Conservation (phyloP, 2,797 vertebrate genomes). For the Amniataba percoides region DNA sequence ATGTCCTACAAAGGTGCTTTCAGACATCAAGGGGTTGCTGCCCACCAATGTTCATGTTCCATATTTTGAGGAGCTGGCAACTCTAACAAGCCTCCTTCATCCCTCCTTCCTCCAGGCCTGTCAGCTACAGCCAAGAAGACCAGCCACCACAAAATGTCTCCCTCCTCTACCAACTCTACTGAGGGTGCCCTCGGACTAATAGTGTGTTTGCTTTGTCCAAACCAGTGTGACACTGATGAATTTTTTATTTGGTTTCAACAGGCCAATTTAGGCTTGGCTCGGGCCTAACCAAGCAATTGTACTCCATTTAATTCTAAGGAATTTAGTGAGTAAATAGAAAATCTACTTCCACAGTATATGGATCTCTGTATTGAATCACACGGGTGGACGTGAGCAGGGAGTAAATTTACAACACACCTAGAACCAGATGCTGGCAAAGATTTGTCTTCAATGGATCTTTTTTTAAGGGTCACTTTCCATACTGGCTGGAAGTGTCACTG, state of each 20-base stretch:
- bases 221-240: slow-evolving; percentile 12
- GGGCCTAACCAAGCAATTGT: background rate
- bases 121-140: background rate
- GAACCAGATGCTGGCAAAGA: background rate
- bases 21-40: too few relatives aligned
- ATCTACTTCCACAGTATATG: slow-evolving; percentile 1
- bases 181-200: slow-evolving; percentile 16
- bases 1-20: too few relatives aligned
- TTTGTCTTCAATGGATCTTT: background rate
- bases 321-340: slow-evolving; percentile 12
- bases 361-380: slow-evolving; percentile 13
- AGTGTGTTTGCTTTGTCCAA: slow-evolving; percentile 15
- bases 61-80: too few relatives aligned
- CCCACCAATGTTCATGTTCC: too few relatives aligned
- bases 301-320: slow-evolving; percentile 27
- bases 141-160: background rate
- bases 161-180: background rate
- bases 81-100: background rate
- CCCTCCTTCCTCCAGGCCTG: background rate
- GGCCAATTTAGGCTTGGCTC: background rate
- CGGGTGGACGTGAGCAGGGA: slow-evolving; percentile 7
- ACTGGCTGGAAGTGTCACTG: background rate
- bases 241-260: slow-evolving; percentile 13
- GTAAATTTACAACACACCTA: background rate
- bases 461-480: background rate